Evolutionary conservation across 1,140 invertebrate genomes (phyloP), one percentile per base, ranked within the genome.

Genomic region (Drosophila triauraria): DNA sequence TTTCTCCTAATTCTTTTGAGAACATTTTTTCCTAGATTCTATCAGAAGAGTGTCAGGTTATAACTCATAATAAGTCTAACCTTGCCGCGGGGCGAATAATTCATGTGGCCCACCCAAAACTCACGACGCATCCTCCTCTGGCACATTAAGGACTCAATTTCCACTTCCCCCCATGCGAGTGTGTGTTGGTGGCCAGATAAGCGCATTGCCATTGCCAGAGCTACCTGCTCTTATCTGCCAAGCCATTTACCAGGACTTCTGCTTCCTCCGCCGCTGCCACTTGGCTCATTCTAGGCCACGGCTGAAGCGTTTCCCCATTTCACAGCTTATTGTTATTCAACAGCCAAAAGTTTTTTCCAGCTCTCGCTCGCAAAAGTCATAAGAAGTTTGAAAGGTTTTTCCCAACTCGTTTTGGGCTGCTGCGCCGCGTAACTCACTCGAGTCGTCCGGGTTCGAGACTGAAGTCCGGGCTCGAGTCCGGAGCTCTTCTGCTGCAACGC

Each of bases 281-380:
- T 35, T 15, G 9, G 17, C 40, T 47, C 30, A 20, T 40, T 38
- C 30, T 38, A 35, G 51, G 40, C 74, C 57, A 47, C 46, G 48
- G 50, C 35, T 38, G 32, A 48, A 59, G 69, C 65, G 58, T 65
- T 84, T 76, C 47, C 56, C 74, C 59, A 60, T 82, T 82, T 74
- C 83, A 76, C 65, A 82, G 84, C 84, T 87, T 87, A 88, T 87
- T 87, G 84, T 87, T 88, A 88, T 88, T 88, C 84, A 84, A 63
- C 80, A 75, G 74, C 46, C 64, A 78, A 74, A 82, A 81, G 78
- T 78, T 86, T 78, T 70, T 53, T 40, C 53, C 51, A 38, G 51
- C 27, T 7, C n/a, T 54, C 74, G 25, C 40, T 48, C 44, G 20
- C 57, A 79, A 83, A 88, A 87, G 84, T 88, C 84, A 88, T 90